Base-by-base conservation (phyloP, 2,888 invertebrate genomes). In the Cryptosula pallasiana region DNA sequence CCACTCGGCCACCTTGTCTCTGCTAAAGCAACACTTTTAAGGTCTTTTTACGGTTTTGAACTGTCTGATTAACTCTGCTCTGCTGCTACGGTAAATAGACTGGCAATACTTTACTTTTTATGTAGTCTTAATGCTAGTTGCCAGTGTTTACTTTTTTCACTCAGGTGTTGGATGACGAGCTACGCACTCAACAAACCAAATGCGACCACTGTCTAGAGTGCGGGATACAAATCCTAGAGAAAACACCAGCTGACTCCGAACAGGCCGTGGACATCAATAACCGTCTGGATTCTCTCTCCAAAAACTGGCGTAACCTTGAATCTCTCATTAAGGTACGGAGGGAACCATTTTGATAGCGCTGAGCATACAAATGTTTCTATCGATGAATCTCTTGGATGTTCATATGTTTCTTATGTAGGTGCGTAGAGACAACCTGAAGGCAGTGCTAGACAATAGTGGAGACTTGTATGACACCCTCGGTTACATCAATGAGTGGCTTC, bases 121-220 rank as follows among this genome's bases (percentile, higher is more conserved):
- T n/a, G n/a, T n/a, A n/a, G n/a, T n/a, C n/a, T n/a, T n/a, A n/a
- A n/a, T n/a, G n/a, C n/a, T n/a, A n/a, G n/a, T n/a, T n/a, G n/a
- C n/a, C n/a, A n/a, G n/a, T n/a, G n/a, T n/a, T n/a, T n/a, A n/a
- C n/a, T n/a, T n/a, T n/a, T n/a, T n/a, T n/a, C n/a, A n/a, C n/a
- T 34, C 78, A 95, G 88, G 95, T 97, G 0, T 88, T 98, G 69
- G 90, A 95, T 74, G 97, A 97, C 84, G 97, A 98, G 86, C 92
- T 96, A 88, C 89, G 93, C 74, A 90, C 92, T 0, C 95, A 97
- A 83, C 93, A 95, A 81, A 94, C 95, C 0, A 92, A 94, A 78
- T 86, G 96, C 74, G 90, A 92, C 74, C 92, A 94, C 81, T 87
- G 96, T 76, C 90, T 93, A 77, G 90, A 92, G 76, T 89, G 93